A percentile compares a stretch with the other conserved stretches of the same genome.
phyloP scores from a whole-genome alignment of 2,888 invertebrate genomes.

The Tachina lurida region DNA sequence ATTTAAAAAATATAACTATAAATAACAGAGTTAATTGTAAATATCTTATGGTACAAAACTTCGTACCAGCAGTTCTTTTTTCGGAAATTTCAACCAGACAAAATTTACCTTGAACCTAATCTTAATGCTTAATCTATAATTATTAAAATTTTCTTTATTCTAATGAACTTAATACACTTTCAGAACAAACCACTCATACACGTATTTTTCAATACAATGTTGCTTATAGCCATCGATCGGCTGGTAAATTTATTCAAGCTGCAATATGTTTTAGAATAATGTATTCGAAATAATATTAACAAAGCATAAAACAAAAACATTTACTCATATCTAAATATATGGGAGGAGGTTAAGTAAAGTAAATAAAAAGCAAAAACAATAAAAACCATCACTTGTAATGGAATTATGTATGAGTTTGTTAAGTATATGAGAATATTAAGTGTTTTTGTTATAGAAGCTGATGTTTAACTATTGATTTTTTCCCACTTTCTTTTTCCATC shows the following conservation, averaged over 20 bases:
- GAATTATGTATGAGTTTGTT: constrained; percentile 36
- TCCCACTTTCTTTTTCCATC: too few relatives aligned
- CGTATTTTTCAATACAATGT: background rate
- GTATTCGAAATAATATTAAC: constrained; percentile 43
- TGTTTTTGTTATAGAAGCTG: background rate
- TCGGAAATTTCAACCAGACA: too few relatives aligned
- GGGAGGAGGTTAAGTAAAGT: background rate
- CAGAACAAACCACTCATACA: too few relatives aligned
- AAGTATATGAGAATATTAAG: constrained; percentile 22
- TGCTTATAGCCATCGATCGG: background rate
- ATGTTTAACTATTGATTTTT: constrained; percentile 14
- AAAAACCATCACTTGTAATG: background rate
- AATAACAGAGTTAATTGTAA: too few relatives aligned
- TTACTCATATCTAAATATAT: constrained; percentile 2
- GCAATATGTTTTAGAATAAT: constrained; percentile 52
- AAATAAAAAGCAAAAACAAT: background rate
- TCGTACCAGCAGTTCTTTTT: too few relatives aligned
- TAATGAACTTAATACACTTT: too few relatives aligned
- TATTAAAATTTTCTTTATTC: too few relatives aligned
- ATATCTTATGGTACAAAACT: too few relatives aligned
- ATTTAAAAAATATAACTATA: too few relatives aligned
- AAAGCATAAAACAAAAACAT: background rate
- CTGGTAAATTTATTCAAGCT: constrained; percentile 35
- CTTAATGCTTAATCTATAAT: too few relatives aligned
- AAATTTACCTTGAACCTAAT: too few relatives aligned